Percentiles rank a stretch among this genome's conserved stretches.
Conservation (phyloP, 2,888 invertebrate genomes). For the Scaptomyza reducta region DNA sequence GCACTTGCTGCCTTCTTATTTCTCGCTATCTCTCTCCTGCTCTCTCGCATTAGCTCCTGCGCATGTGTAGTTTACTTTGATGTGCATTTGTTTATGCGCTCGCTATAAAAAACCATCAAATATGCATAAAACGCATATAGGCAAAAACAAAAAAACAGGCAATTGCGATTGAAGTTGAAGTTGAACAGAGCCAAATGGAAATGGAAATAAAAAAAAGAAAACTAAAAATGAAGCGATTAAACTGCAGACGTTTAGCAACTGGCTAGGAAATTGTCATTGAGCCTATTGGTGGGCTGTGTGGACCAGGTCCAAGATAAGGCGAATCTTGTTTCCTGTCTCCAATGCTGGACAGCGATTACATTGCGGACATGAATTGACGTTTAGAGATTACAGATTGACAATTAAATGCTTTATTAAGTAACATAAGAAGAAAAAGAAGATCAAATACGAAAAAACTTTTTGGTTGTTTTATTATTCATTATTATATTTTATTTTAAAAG, state of each 20-base stretch:
- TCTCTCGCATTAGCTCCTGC: conserved; percentile 12
- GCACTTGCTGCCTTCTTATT: conserved; percentile 70
- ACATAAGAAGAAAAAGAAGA: no score
- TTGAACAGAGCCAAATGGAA: conserved; percentile 22
- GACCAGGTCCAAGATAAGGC: conserved; percentile 1
- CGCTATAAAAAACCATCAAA: conserved; percentile 75
- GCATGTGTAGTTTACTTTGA: conserved; percentile 58
- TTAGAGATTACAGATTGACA: conserved; percentile 3
- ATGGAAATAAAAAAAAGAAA: conserved; percentile 11
- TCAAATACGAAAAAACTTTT: no score
- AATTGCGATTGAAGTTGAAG: conserved; percentile 67
- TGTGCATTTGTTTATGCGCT: conserved; percentile 70
- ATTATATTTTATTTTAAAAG: no score
- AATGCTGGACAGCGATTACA: background rate
- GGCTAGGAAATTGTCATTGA: conserved; percentile 22
- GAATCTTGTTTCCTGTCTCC: background rate
- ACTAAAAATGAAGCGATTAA: conserved; percentile 50
- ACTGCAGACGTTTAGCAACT: conserved; percentile 25
- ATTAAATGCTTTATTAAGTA: background rate
- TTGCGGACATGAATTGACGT: conserved; percentile 2
- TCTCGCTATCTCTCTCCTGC: conserved; percentile 24
- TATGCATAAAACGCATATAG: conserved; percentile 75
- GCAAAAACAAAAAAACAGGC: conserved; percentile 32
- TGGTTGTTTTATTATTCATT: no score
- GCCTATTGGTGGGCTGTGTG: conserved; percentile 7